A percentile compares a stretch with the other conserved stretches of the same genome.
phyloP scores from a whole-genome alignment of 1,140 invertebrate genomes.

The Solenopsis invicta region DNA sequence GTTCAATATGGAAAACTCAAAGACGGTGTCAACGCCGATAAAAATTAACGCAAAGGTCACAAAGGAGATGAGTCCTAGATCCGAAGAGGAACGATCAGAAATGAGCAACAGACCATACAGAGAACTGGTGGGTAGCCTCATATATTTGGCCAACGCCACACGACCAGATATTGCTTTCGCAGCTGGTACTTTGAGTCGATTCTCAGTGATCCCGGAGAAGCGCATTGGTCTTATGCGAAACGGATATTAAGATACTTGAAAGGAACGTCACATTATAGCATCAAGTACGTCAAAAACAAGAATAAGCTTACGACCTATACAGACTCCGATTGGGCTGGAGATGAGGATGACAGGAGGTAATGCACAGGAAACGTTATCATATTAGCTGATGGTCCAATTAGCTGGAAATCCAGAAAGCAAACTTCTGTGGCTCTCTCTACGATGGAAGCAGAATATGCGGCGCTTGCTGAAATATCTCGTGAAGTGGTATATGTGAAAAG shows the following conservation, averaged over 20 bases:
- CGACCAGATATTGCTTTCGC: background rate
- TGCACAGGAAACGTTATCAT: background rate
- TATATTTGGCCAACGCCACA: constrained; percentile 23
- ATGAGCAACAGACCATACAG: constrained; percentile 14
- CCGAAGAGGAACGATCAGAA: constrained; percentile 22
- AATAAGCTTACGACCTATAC: too few relatives aligned
- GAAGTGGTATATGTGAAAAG: background rate
- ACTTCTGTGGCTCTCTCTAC: background rate
- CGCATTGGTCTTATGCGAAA: too few relatives aligned
- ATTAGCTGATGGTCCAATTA: background rate
- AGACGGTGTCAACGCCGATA: background rate
- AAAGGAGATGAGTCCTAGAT: constrained; percentile 9
- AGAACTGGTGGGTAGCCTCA: background rate
- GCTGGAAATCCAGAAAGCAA: background rate
- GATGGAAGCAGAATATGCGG: background rate
- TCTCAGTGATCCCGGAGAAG: background rate
- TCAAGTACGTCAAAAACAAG: too few relatives aligned
- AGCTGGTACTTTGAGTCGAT: background rate
- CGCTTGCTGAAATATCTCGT: background rate
- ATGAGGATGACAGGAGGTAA: background rate
- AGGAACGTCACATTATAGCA: too few relatives aligned
- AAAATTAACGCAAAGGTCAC: background rate
- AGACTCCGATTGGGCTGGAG: background rate
- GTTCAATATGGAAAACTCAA: constrained; percentile 41
- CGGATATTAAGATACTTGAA: too few relatives aligned